Percentiles rank a stretch among this genome's conserved stretches.
Evolutionary conservation across 2,797 vertebrate genomes (phyloP).

Genomic region (Epinephelus malabaricus): DNA sequence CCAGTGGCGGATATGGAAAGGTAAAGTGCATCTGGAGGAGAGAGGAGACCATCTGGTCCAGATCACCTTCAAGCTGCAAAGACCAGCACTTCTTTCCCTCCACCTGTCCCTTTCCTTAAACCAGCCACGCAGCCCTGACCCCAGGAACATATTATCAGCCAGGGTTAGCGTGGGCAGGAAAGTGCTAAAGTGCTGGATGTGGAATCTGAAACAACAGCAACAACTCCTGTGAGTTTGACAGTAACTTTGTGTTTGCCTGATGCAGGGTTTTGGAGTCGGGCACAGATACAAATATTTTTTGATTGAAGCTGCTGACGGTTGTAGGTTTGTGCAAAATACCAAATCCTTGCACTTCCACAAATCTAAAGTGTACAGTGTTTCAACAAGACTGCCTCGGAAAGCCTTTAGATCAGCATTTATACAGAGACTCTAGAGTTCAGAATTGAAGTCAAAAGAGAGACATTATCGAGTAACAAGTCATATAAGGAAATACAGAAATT

Average conservation of each 20-base stretch:
- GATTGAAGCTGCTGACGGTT: constrained; percentile 38
- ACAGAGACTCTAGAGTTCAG: background rate
- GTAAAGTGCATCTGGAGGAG: constrained; percentile 71
- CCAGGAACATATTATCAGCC: constrained; percentile 27
- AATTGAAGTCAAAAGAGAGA: background rate
- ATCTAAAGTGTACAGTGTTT: background rate
- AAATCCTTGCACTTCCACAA: constrained; percentile 3
- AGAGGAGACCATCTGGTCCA: constrained; percentile 68
- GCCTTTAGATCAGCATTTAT: background rate
- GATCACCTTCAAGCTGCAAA: constrained; percentile 74
- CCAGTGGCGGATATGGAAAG: constrained; percentile 58
- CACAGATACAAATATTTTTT: constrained; percentile 26
- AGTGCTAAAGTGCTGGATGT: constrained; percentile 29
- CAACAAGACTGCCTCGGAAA: background rate
- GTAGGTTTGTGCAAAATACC: constrained; percentile 1
- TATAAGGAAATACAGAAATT: background rate
- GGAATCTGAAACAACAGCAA: constrained; percentile 22
- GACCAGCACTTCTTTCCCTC: constrained; percentile 25
- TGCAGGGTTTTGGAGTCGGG: constrained; percentile 13
- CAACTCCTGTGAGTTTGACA: background rate
- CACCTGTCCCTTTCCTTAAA: constrained; percentile 34
- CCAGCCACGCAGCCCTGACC: constrained; percentile 31
- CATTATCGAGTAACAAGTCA: background rate
- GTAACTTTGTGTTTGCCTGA: constrained; percentile 1
- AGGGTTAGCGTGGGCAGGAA: constrained; percentile 15